phyloP scores from a whole-genome alignment of 2,113 vertebrate species.

The Saccopteryx leptura region DNA sequence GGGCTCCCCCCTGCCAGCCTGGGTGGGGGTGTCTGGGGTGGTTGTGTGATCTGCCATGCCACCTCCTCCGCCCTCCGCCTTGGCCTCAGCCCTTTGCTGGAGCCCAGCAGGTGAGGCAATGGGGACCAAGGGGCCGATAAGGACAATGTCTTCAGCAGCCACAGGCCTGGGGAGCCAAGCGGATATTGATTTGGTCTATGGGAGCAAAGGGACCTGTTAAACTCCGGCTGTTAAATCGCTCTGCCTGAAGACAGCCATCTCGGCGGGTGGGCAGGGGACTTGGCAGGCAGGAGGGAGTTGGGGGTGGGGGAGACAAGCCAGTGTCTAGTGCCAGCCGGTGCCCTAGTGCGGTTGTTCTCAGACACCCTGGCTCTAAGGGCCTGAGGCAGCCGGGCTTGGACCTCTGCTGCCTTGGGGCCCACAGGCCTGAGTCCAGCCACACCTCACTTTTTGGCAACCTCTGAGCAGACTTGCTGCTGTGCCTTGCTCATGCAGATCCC shows the following conservation, averaged over 20 bases:
- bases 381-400: neutral
- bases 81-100: neutral
- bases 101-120: neutral
- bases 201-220: slow-evolving; percentile 66
- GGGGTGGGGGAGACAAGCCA: neutral
- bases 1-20: neutral
- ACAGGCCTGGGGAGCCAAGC: neutral
- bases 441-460: neutral
- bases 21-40: neutral
- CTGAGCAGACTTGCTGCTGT: neutral
- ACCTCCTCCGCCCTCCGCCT: neutral
- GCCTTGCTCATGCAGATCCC: neutral
- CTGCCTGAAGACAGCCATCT: slow-evolving; percentile 35
- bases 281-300: neutral
- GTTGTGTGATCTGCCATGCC: neutral
- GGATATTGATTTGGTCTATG: slow-evolving; percentile 69
- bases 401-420: neutral
- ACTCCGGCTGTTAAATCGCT: slow-evolving; percentile 24
- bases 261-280: neutral
- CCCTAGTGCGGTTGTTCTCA: neutral
- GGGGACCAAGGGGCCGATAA: neutral
- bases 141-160: slow-evolving; percentile 64
- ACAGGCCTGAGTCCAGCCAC: neutral
- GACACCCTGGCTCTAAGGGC: neutral
- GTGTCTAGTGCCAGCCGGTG: fast-evolving